Base-by-base conservation (phyloP, 2,888 invertebrate species). In the Acanthococcus lagerstroemiae region DNA sequence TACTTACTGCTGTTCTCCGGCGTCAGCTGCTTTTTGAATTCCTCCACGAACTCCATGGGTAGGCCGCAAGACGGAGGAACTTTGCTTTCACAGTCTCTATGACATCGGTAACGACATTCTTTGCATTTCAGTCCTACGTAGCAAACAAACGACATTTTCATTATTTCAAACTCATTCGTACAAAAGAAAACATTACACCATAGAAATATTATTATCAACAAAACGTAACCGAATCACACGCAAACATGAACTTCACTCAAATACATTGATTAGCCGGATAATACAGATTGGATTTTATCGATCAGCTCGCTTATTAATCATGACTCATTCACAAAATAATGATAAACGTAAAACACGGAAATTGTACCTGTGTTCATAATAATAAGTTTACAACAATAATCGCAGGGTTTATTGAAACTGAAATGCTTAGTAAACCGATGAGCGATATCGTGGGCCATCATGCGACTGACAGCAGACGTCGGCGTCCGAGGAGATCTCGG, bases 41-140 rank as follows among this genome's bases (percentile, higher is more conserved):
- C 87, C 69, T 88, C 84, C 25, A 94, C 84, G 71, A 88, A 84
- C 75, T 88, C 90, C 15, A 84, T 84, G n/a, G 93, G 91, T 71
- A 95, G 78, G 26, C 91, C 92, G 78, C 96, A 96, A 0, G 93
- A 90, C 70, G 94, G 90, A 70, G 94, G 90, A 71, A 93, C 95
- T 80, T 90, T 90, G 57, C 85, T 83, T 73, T 90, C 91, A 75
- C 95, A 95, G 73, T 93, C 92, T 76, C 85, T 81, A 77, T 89
- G 89, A 75, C 88, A 90, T 73, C 86, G 90, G 75, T 90, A 94
- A 80, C 93, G 95, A 83, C 95, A 95, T 78, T 94, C 93, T 76
- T 88, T 93, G 77, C 95, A 95, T 78, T 90, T 93, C 71, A 90
- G 82, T 67, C 87, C 88, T 22, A 84, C 72, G 70, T n/a, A n/a